Base-by-base conservation (phyloP, 2,113 vertebrate genomes). In the Tor tambroides region DNA sequence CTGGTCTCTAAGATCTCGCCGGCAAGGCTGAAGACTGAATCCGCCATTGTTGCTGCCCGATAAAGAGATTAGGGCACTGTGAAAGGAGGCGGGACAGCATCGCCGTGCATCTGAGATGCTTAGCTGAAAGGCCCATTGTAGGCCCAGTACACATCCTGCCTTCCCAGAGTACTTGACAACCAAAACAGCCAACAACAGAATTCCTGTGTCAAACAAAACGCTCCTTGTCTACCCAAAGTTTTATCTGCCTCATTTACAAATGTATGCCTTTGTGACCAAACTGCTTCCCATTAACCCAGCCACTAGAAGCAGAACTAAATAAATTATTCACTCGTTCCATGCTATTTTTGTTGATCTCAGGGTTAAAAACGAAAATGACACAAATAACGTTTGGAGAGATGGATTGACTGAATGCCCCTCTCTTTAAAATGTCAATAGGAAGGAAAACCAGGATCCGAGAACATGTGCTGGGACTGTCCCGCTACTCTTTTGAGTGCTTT, bases 191-290 rank as follows among this genome's bases (percentile, higher is more conserved):
- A 91, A 96, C 96, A 96, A 97, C 95, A 95, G 95, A 96, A 97
- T 97, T 97, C 95, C 94, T 97, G 96, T 97, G 94, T 96, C 32
- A 90, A 93, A 98, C 97, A 98, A 97, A 99, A 97, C 94, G 88
- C 89, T 94, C 95, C 96, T 98, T 98, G 96, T 98, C 94, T 94
- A 89, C 91, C 93, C 94, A 94, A 93, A 94, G 93, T 95, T 95
- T 97, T 96, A 96, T 97, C 96, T 95, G 94, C 94, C 96, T 95
- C 95, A 97, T 97, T 98, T 98, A 98, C 97, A 98, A 97, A 97
- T 97, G 95, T 96, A 96, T 96, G 94, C 95, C 95, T 94, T 97
- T 97, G 96, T 97, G 93, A 95, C 94, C 92, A 94, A 94, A 95
- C 93, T 94, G 95, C 94, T 95, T 94, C 92, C 92, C 93, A 95